Evolutionary conservation across 1,140 invertebrate species (phyloP).

Genomic region (Orius laevigatus): DNA sequence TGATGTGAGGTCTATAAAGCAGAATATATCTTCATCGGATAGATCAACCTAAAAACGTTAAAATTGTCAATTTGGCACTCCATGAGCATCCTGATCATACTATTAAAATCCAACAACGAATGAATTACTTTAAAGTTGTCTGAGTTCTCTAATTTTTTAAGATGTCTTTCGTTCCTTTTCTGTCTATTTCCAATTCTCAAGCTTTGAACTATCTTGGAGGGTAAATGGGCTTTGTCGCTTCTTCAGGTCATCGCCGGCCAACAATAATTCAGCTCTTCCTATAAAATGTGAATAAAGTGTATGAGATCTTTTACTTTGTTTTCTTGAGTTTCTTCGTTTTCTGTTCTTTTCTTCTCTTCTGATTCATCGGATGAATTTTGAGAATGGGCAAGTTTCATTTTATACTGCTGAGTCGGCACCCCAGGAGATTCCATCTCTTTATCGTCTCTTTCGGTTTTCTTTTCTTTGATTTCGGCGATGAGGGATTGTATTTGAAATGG

Average conservation of each 20-base stretch:
- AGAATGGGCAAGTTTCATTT: too few relatives aligned
- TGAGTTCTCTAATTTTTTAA: slow-evolving; percentile 14
- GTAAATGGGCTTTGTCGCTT: slow-evolving; percentile 60
- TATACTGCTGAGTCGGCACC: slow-evolving; percentile 42
- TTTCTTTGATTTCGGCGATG: slow-evolving; percentile 54
- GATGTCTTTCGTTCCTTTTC: slow-evolving; percentile 23
- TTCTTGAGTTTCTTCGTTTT: slow-evolving; percentile 21
- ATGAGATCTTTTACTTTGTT: too few relatives aligned
- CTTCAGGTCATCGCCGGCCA: slow-evolving; percentile 51
- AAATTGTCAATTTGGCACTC: too few relatives aligned
- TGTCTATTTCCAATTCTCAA: slow-evolving; percentile 29
- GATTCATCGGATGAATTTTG: slow-evolving; percentile 34
- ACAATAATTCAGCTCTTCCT: slow-evolving; percentile 49
- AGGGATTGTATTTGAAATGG: slow-evolving; percentile 58
- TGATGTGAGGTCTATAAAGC: slow-evolving; percentile 72
- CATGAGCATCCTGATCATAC: too few relatives aligned
- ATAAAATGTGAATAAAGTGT: too few relatives aligned
- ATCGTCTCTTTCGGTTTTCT: slow-evolving; percentile 45
- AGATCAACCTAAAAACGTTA: slow-evolving; percentile 54
- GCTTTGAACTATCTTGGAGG: slow-evolving; percentile 63
- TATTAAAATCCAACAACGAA: too few relatives aligned
- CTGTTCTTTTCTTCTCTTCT: slow-evolving; percentile 42
- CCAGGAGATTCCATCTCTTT: slow-evolving; percentile 72
- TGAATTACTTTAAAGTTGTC: slow-evolving; percentile 43
- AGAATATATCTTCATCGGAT: slow-evolving; percentile 63